Evolutionary conservation across 2,113 vertebrate genomes (phyloP).

Genomic region (Dromas ardeola): DNA sequence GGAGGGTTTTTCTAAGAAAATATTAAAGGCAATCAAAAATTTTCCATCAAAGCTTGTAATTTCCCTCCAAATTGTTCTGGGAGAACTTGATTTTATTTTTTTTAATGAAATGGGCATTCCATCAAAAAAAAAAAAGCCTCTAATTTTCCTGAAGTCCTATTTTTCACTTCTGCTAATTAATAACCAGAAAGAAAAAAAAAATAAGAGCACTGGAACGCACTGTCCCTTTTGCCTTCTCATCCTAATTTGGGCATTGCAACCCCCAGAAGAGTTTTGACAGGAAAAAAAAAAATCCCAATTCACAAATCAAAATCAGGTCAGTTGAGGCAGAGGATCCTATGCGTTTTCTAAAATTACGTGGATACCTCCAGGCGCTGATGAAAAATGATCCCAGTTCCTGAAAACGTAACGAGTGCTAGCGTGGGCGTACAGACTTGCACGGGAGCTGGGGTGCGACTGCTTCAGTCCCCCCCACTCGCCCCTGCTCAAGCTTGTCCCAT

Average conservation of each 20-base stretch:
- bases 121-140: background rate
- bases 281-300: slow-evolving; percentile 55
- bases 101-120: background rate
- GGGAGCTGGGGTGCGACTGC: background rate
- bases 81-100: background rate
- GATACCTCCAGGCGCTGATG: slow-evolving; percentile 37
- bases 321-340: slow-evolving; percentile 4
- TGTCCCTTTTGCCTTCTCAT: slow-evolving; percentile 45
- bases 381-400: slow-evolving; percentile 30
- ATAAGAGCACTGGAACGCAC: background rate
- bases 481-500: background rate
- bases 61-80: background rate
- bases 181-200: background rate
- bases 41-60: background rate
- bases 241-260: slow-evolving; percentile 62
- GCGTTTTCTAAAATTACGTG: slow-evolving; percentile 51
- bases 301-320: slow-evolving; percentile 70
- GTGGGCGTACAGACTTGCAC: fast-evolving
- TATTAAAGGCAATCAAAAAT: background rate
- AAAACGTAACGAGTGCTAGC: background rate
- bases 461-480: fast-evolving
- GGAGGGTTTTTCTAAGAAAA: background rate
- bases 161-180: slow-evolving; percentile 58
- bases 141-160: slow-evolving; percentile 18
- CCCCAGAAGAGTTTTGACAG: background rate